Percentiles rank a stretch among this genome's conserved stretches.
Conservation (phyloP, 2,888 invertebrate species). For the Catocala sponsa region DNA sequence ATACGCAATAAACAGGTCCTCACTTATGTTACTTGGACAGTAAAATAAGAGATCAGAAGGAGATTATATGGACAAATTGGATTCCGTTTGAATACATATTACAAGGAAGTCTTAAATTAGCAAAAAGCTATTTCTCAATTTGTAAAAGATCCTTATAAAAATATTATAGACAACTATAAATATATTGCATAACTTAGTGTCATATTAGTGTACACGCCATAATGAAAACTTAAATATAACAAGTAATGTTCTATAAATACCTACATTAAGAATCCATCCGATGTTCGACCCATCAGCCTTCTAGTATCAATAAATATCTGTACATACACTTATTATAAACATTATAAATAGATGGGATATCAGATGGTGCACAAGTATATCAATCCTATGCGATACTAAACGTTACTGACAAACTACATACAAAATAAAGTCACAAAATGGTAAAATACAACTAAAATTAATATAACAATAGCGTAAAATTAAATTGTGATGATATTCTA, state of each 20-base stretch:
- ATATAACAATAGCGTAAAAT: slow-evolving; percentile 62
- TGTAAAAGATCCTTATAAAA: slow-evolving; percentile 75
- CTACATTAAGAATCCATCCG: slow-evolving; percentile 61
- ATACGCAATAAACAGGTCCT: slow-evolving; percentile 44
- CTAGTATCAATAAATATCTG: slow-evolving; percentile 79
- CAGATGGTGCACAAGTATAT: slow-evolving; percentile 49
- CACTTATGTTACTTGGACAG: slow-evolving; percentile 48
- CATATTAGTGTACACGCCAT: slow-evolving; percentile 70
- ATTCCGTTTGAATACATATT: slow-evolving; percentile 50
- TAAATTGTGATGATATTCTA: slow-evolving; percentile 66
- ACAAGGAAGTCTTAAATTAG: slow-evolving; percentile 61
- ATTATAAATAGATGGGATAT: slow-evolving; percentile 54
- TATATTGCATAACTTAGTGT: slow-evolving; percentile 77
- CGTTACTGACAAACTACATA: slow-evolving; percentile 43
- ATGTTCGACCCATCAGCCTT: slow-evolving; percentile 71
- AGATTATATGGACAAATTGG: slow-evolving; percentile 59
- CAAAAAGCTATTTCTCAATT: slow-evolving; percentile 62
- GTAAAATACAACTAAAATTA: slow-evolving; percentile 57
- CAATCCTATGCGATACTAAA: slow-evolving; percentile 38
- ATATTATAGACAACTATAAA: slow-evolving; percentile 77
- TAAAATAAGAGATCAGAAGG: slow-evolving; percentile 64
- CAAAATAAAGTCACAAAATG: slow-evolving; percentile 48
- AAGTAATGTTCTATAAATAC: slow-evolving; percentile 68
- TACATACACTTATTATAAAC: slow-evolving; percentile 72
- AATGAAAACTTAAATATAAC: slow-evolving; percentile 70